Conservation (phyloP, 2,888 invertebrate species). For the Drosophila meridionalis region DNA sequence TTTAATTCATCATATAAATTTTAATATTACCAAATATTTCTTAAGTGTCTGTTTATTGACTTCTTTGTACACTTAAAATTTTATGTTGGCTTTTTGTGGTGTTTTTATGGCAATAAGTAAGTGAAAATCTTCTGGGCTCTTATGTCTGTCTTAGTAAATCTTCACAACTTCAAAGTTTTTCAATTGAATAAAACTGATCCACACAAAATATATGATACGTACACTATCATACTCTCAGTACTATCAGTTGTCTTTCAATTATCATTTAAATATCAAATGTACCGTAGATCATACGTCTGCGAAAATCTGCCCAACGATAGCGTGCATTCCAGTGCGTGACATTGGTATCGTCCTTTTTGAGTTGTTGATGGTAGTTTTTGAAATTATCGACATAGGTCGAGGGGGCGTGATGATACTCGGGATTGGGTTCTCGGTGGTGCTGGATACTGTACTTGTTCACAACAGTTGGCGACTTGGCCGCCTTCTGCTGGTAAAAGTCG, state of each 20-base stretch:
- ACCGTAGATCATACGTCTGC: constrained; percentile 52
- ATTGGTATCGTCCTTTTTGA: not conserved
- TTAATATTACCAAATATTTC: too few relatives aligned
- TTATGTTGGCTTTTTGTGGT: not conserved
- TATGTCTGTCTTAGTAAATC: not conserved
- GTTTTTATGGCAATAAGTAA: not conserved
- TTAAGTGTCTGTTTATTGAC: not conserved
- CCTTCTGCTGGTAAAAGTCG: not conserved
- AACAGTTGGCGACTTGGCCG: not conserved
- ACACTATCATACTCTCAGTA: not conserved
- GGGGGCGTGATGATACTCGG: constrained; percentile 49
- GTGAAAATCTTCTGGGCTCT: not conserved
- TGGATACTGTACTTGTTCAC: not conserved
- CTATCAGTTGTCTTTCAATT: not conserved
- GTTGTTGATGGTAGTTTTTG: constrained; percentile 23
- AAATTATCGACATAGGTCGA: constrained; percentile 36
- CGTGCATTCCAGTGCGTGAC: constrained; percentile 31
- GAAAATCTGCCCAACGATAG: constrained; percentile 56
- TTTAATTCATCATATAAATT: too few relatives aligned
- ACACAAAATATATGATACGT: not conserved
- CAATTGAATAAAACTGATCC: not conserved
- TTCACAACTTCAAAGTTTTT: not conserved
- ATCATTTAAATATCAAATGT: constrained; percentile 38
- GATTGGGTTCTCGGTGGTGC: constrained; percentile 34
- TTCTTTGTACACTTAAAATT: not conserved